A percentile compares a stretch with the other conserved stretches of the same genome.
Conservation (phyloP, 2,888 invertebrate genomes). For the Pyralis farinalis region DNA sequence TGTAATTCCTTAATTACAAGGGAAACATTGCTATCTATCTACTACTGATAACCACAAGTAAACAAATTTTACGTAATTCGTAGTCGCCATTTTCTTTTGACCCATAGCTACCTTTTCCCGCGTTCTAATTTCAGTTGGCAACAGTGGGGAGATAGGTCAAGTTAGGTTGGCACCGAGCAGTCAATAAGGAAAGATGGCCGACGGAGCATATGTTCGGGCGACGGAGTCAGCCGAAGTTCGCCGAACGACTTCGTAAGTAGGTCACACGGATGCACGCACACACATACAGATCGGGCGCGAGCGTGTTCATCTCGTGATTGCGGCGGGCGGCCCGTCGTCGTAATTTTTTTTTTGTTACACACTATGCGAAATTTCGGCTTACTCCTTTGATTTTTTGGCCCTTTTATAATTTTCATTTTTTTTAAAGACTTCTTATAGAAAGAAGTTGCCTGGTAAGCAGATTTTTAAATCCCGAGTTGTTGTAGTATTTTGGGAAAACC, state of each 20-base stretch:
- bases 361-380: slow-evolving; percentile 41
- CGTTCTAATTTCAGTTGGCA: slow-evolving; percentile 12
- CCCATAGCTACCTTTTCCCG: slow-evolving; percentile 23
- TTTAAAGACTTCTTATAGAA: too few species aligned
- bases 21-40: slow-evolving; percentile 26
- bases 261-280: slow-evolving; percentile 74
- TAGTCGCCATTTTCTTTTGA: slow-evolving; percentile 17
- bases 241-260: slow-evolving; percentile 73
- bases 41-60: slow-evolving; percentile 30
- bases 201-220: slow-evolving; percentile 57
- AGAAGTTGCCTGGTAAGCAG: too few species aligned
- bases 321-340: slow-evolving; percentile 38
- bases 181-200: slow-evolving; percentile 58
- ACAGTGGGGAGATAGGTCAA: slow-evolving; percentile 33
- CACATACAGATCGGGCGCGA: slow-evolving; percentile 34
- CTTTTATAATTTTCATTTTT: too few species aligned
- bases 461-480: too few species aligned
- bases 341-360: slow-evolving; percentile 56
- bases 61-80: slow-evolving; percentile 29
- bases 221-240: slow-evolving; percentile 59
- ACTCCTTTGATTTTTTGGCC: too few species aligned
- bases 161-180: slow-evolving; percentile 37
- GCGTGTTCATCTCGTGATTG: slow-evolving; percentile 42
- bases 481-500: too few species aligned
- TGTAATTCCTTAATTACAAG: slow-evolving; percentile 3